phyloP scores from a whole-genome alignment of 2,888 invertebrate genomes.

The Ecdyonurus torrentis region DNA sequence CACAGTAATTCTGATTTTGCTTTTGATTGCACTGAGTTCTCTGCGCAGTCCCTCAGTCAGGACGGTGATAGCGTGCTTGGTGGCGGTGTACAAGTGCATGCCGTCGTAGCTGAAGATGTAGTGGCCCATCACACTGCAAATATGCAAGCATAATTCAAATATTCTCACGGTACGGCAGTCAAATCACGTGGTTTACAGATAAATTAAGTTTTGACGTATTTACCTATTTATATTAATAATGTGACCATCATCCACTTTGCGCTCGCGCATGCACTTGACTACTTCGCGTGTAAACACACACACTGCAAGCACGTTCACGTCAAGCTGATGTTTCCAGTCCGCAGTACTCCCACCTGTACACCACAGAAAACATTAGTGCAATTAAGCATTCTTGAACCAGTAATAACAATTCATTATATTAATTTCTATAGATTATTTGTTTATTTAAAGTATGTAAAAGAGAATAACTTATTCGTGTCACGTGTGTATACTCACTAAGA shows the following conservation, averaged over 20 bases:
- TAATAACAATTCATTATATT: too few species aligned
- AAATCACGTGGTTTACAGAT: too few species aligned
- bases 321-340: background rate
- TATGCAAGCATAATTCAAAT: background rate
- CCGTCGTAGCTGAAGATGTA: background rate
- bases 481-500: background rate
- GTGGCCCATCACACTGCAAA: background rate
- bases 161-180: too few species aligned
- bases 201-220: too few species aligned
- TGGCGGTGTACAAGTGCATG: background rate
- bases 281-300: background rate
- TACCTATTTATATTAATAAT: background rate
- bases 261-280: background rate
- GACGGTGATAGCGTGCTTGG: background rate
- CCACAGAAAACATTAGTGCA: too few species aligned
- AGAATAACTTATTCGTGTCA: too few species aligned
- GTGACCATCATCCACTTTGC: background rate
- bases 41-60: background rate
- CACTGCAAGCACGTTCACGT: background rate
- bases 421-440: too few species aligned
- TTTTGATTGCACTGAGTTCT: background rate
- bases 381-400: too few species aligned
- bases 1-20: background rate
- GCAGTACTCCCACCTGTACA: background rate
- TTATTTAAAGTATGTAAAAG: background rate